Evolutionary conservation across 2,888 invertebrate species (phyloP), one percentile per base, ranked within the genome.

Genomic region (Megastigmus dorsalis): DNA sequence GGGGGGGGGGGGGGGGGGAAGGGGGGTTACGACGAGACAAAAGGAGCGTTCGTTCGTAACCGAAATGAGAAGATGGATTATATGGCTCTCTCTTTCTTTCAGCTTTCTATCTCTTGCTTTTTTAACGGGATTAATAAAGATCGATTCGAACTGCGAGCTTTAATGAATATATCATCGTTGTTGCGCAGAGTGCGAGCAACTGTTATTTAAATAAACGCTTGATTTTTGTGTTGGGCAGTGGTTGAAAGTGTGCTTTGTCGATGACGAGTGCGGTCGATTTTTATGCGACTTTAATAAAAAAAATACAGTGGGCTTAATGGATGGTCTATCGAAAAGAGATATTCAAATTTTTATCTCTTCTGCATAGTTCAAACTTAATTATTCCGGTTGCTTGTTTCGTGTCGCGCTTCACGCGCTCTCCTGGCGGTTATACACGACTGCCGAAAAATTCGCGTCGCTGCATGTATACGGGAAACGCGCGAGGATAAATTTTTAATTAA

Each of bases 71-170:
- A 20, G 30, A 50, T 28, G 59, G 38, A 38, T 59, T 59, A 30
- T 20, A 18, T 10, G 50, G 20, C 26, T 23, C 9, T 5, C n/a
- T 2, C 3, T 28, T 30, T n/a, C 10, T 5, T 10, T n/a, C 28
- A 20, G 10, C n/a, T 62, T 33, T 54, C 23, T 36, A 13, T 43
- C 60, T 36, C n/a, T 62, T 33, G 30, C 23, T 36, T 23, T 43
- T 69, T 36, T 30, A 60, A 69, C 60, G n/a, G 59, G 45, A 60
- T 57, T 68, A 65, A 63, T 59, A 66, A 60, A 70, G 55, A 66
- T 71, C 70, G 60, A 69, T 65, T 45, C 26, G 30, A 38, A n/a
- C n/a, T n/a, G 26, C 26, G 65, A n/a, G 65, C 52, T 63, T 28
- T 38, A 65, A 65, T 52, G 52, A 65, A 50, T 20, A 3, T 10